Evolutionary conservation across 2,888 invertebrate species (phyloP).

Genomic region (Augiades crinisus): DNA sequence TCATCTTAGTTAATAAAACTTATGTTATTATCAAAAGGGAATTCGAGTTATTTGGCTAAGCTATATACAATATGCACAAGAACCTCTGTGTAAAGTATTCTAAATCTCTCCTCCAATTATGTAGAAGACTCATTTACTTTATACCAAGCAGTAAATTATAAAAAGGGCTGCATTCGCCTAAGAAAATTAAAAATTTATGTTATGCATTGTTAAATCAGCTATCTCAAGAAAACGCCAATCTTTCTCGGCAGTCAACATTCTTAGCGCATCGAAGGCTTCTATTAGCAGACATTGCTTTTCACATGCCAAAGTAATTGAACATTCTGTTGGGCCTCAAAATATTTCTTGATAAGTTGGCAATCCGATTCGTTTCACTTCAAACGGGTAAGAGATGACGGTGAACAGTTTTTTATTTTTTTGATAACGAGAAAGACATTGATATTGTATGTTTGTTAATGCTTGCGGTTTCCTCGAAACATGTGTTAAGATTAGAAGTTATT

Average conservation of each 20-base stretch:
- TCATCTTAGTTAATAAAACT: too few relatives aligned
- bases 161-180: too few relatives aligned
- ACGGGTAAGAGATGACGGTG: not conserved
- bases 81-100: too few relatives aligned
- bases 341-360: conserved; percentile 51
- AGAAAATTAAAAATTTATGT: conserved; percentile 36
- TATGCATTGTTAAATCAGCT: conserved; percentile 42
- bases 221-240: conserved; percentile 47
- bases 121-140: too few relatives aligned
- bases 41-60: too few relatives aligned
- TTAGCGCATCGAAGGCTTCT: conserved; percentile 39
- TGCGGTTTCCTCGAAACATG: not conserved
- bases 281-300: conserved; percentile 44
- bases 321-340: conserved; percentile 57
- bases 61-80: too few relatives aligned
- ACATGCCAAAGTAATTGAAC: conserved; percentile 62
- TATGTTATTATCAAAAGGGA: too few relatives aligned
- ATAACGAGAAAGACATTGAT: too few relatives aligned
- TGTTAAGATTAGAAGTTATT: not conserved
- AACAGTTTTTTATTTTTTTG: not conserved
- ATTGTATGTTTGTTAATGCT: too few relatives aligned
- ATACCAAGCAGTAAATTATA: too few relatives aligned
- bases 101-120: too few relatives aligned
- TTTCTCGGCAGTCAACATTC: conserved; percentile 48
- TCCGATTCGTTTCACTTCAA: conserved; percentile 1